phyloP scores from a whole-genome alignment of 2,797 vertebrate genomes.

The Centropyge bicolor region DNA sequence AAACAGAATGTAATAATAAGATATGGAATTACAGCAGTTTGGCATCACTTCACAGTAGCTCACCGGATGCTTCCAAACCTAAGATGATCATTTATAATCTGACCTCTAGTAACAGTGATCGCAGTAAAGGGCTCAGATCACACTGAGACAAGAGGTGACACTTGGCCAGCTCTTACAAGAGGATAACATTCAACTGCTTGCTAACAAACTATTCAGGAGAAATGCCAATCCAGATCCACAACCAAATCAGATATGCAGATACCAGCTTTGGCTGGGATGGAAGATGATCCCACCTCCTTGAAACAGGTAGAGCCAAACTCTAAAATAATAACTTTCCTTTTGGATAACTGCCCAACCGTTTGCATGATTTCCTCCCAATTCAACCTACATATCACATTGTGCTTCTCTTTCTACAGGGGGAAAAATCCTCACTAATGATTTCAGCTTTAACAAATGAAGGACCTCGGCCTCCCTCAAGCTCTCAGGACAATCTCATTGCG shows the following conservation, averaged over 20 bases:
- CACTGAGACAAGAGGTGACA: slow-evolving; percentile 50
- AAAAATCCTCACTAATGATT: slow-evolving; percentile 30
- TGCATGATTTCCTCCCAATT: slow-evolving; percentile 30
- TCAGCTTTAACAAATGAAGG: slow-evolving; percentile 47
- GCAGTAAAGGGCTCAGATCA: slow-evolving; percentile 36
- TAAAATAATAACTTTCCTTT: slow-evolving; percentile 18
- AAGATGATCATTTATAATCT: neutral
- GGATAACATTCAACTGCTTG: slow-evolving; percentile 39
- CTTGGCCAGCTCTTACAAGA: slow-evolving; percentile 46
- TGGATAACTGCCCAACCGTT: slow-evolving; percentile 7
- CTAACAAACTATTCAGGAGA: slow-evolving; percentile 52
- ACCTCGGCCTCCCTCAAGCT: slow-evolving; percentile 32
- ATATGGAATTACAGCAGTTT: neutral
- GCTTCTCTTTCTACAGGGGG: slow-evolving; percentile 13
- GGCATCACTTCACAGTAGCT: neutral
- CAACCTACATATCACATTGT: slow-evolving; percentile 10
- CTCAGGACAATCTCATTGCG: slow-evolving; percentile 59
- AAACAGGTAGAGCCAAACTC: slow-evolving; percentile 36
- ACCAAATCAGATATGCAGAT: slow-evolving; percentile 54
- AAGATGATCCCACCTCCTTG: slow-evolving; percentile 23
- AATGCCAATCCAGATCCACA: slow-evolving; percentile 42
- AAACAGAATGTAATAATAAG: neutral
- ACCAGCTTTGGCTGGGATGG: slow-evolving; percentile 20
- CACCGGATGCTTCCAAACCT: neutral
- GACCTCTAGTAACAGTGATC: slow-evolving; percentile 28